phyloP scores from a whole-genome alignment of 92 coral and sea anemone genomes.

The Chrysogorgia sp. region DNA sequence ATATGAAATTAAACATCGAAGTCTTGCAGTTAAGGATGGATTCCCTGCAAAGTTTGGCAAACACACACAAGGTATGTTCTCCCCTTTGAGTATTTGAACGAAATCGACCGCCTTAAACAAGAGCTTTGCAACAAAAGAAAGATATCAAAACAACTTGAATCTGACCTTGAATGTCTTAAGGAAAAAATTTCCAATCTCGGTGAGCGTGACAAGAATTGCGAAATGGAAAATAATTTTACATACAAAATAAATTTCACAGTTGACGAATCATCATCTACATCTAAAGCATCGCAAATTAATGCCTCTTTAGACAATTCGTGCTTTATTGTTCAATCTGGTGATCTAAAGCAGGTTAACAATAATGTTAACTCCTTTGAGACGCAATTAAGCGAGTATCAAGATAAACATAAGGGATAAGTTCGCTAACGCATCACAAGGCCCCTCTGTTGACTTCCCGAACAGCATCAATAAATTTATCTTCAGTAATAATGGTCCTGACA shows the following conservation, averaged over 20 bases:
- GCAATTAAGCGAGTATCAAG: not conserved
- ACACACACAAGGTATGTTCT: constrained; percentile 11
- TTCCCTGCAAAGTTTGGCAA: not conserved
- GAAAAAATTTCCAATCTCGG: not conserved
- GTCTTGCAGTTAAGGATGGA: not conserved
- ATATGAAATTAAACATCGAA: constrained; percentile 2
- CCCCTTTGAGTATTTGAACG: not conserved
- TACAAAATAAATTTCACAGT: not conserved
- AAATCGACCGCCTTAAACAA: not conserved
- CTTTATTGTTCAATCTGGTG: not conserved
- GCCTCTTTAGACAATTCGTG: not conserved
- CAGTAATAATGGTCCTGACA: not conserved
- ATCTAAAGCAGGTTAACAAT: not conserved
- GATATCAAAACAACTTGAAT: not conserved
- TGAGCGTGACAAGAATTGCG: not conserved
- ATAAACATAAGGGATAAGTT: not conserved
- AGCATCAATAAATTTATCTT: not conserved
- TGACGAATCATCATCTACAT: not conserved
- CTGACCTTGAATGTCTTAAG: not conserved
- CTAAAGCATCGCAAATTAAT: not conserved
- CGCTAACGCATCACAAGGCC: not conserved
- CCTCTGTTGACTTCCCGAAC: not conserved
- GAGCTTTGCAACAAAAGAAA: constrained; percentile 2
- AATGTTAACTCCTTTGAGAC: not conserved
- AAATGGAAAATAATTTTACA: not conserved